Percentiles rank a stretch among this genome's conserved stretches.
These are phyloP conservation scores for Melanerpes formicivorus DNA, from an alignment of 2,113 vertebrate species.

Conservation along the genomic window DNA sequence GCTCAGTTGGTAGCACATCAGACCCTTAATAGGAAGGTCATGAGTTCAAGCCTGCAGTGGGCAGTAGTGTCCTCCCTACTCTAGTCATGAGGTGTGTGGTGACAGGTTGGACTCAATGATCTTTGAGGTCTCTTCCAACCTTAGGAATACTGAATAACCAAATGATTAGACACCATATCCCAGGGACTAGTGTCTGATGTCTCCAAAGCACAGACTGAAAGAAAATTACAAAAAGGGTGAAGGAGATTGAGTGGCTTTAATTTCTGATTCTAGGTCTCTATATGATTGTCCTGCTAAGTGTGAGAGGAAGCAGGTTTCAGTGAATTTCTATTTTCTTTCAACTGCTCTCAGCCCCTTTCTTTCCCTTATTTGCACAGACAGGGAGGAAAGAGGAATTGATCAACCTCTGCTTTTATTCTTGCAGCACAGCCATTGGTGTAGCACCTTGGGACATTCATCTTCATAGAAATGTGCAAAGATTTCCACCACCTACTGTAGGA, in stretches of 20 bases:
- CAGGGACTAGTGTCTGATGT: not conserved
- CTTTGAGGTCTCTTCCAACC: too few relatives aligned
- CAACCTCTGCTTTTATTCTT: not conserved
- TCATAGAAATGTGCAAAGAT: not conserved
- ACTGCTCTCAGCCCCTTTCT: not conserved
- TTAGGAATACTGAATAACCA: not conserved
- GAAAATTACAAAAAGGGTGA: not conserved
- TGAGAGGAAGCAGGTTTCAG: not conserved
- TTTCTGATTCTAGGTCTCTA: not conserved
- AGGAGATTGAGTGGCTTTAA: not conserved
- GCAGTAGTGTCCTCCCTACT: too few relatives aligned
- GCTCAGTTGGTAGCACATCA: too few relatives aligned
- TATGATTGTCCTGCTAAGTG: not conserved
- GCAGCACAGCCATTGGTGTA: not conserved
- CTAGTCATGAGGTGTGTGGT: too few relatives aligned
- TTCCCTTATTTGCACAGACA: not conserved
- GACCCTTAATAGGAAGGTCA: too few relatives aligned
- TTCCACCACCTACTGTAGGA: not conserved
- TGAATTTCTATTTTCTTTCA: not conserved
- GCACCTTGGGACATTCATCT: not conserved
- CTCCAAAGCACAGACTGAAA: not conserved
- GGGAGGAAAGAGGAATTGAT: not conserved
- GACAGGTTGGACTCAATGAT: too few relatives aligned
- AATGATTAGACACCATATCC: not conserved
- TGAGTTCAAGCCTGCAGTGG: too few relatives aligned